A percentile compares a stretch with the other conserved stretches of the same genome.
These are phyloP conservation scores for Tyto alba DNA, from an alignment of 2,113 vertebrate genomes.

Conservation along the genomic window DNA sequence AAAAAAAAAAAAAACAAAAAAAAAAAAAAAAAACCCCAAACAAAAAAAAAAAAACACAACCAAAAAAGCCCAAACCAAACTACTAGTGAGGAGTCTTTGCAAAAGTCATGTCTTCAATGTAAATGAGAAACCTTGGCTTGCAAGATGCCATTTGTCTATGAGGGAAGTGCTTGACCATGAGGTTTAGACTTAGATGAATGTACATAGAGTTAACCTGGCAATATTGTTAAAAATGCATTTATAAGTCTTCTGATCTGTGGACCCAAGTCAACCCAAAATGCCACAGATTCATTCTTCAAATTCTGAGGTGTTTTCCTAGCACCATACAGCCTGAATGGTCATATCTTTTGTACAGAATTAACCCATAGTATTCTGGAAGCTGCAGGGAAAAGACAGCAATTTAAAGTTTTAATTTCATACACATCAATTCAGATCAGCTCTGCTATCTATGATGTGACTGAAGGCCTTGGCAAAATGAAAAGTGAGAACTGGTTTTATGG, in stretches of 20 bases:
- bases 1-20: too few relatives aligned
- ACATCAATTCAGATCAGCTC: neutral
- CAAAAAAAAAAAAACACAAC: too few relatives aligned
- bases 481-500: neutral
- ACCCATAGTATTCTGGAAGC: neutral
- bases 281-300: neutral
- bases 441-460: neutral
- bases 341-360: neutral
- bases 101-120: neutral
- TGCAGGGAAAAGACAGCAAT: neutral
- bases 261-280: neutral
- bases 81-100: neutral
- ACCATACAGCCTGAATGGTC: neutral
- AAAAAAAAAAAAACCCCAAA: too few relatives aligned
- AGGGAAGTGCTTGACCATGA: neutral
- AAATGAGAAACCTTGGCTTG: neutral
- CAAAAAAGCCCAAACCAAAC: too few relatives aligned
- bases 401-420: neutral
- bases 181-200: neutral
- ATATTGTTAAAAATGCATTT: neutral
- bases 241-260: neutral
- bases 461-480: neutral
- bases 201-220: neutral
- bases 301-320: neutral
- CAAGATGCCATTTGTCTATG: neutral